phyloP scores from a whole-genome alignment of 53 echinoderm and acorn worm genomes.

The Crossaster papposus region DNA sequence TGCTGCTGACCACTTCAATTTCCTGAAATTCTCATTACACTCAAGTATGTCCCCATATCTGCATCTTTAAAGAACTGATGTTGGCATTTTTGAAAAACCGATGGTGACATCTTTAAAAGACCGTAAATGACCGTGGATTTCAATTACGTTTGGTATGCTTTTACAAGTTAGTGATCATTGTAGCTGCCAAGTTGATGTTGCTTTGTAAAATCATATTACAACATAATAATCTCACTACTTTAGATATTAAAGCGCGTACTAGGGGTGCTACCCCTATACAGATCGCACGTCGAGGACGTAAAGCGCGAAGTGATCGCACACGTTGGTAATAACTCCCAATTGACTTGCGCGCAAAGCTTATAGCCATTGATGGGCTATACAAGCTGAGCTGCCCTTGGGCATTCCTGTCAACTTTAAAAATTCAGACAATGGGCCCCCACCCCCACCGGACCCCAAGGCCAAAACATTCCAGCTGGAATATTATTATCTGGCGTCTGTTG shows the following conservation, averaged over 20 bases:
- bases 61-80: too few species aligned
- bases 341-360: not conserved
- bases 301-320: not conserved
- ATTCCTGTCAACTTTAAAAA: not conserved
- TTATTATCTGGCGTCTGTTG: conserved; percentile 15
- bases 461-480: conserved; percentile 12
- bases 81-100: too few species aligned
- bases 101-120: too few species aligned
- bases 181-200: not conserved
- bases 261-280: not conserved
- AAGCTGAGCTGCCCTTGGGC: conserved; percentile 30
- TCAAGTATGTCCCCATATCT: too few species aligned
- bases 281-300: not conserved
- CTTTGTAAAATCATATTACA: not conserved
- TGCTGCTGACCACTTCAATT: too few species aligned
- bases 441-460: not conserved
- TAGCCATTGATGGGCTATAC: not conserved
- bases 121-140: too few species aligned
- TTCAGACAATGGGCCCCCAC: conserved; percentile 17
- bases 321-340: conserved; percentile 22
- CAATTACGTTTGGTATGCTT: not conserved
- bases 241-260: not conserved
- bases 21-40: too few species aligned
- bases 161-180: not conserved
- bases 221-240: not conserved